Evolutionary conservation across 2,113 vertebrate species (phyloP).

Genomic region (Equus przewalskii): DNA sequence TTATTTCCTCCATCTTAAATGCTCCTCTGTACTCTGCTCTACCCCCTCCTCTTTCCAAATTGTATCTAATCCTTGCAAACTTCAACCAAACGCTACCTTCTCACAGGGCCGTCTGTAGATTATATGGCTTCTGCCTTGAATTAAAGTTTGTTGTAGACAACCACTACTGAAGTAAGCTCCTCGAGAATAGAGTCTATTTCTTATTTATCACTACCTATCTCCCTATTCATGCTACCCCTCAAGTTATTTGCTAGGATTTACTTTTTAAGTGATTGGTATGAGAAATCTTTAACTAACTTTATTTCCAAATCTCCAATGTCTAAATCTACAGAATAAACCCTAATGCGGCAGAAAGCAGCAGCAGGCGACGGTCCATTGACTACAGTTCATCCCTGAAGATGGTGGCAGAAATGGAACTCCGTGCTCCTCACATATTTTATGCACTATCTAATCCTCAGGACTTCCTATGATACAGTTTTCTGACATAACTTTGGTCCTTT

Average conservation of each 20-base stretch:
- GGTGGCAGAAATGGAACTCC: background rate
- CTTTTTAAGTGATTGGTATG: background rate
- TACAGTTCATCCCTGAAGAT: background rate
- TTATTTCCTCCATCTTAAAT: background rate
- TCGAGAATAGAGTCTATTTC: background rate
- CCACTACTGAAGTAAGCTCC: background rate
- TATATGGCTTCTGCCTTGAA: background rate
- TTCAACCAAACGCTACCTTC: background rate
- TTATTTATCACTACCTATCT: background rate
- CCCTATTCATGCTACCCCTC: too few relatives aligned
- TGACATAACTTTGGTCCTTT: background rate
- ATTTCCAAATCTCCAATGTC: background rate
- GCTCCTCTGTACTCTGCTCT: background rate
- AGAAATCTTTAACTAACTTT: background rate
- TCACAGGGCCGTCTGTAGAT: background rate
- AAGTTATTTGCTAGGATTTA: background rate
- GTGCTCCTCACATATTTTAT: background rate
- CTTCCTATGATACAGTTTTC: background rate
- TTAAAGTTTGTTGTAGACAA: background rate
- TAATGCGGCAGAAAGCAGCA: background rate
- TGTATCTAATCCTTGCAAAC: background rate
- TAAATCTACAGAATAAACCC: background rate
- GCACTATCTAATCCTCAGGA: background rate
- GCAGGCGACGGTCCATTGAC: background rate
- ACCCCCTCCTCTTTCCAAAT: background rate